Percentiles rank a stretch among this genome's conserved stretches.
phyloP scores from a whole-genome alignment of 2,888 invertebrate species.

The Chalcis sispes region DNA sequence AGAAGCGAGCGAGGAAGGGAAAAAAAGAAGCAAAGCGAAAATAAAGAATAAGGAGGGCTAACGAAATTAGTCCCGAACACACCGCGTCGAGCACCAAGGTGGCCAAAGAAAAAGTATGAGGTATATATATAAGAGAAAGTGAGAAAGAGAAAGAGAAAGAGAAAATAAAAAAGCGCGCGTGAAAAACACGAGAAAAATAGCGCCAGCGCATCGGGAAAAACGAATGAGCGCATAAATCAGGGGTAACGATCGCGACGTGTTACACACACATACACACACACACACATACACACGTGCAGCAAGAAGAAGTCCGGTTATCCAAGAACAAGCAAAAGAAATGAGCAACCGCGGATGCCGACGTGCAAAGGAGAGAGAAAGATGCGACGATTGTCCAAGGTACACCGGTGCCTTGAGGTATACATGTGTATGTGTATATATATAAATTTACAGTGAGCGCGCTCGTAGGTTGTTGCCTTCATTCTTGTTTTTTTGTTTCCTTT shows the following conservation, averaged over 20 bases:
- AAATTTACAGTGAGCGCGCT: too few relatives aligned
- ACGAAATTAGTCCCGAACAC: conserved; percentile 37
- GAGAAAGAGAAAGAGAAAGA: background rate
- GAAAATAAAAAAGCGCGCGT: conserved; percentile 3
- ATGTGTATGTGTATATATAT: too few relatives aligned
- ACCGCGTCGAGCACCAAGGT: background rate
- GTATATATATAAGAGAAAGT: background rate
- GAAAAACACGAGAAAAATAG: background rate
- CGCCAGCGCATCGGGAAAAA: conserved; percentile 55
- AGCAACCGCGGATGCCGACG: too few relatives aligned
- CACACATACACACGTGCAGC: background rate
- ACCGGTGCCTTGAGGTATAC: too few relatives aligned
- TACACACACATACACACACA: background rate
- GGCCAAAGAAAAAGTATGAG: background rate
- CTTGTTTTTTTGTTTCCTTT: too few relatives aligned
- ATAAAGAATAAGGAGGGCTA: background rate
- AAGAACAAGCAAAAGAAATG: too few relatives aligned
- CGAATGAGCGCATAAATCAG: conserved; percentile 66
- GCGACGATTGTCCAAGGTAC: background rate
- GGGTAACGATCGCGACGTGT: conserved; percentile 54
- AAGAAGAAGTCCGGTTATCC: background rate
- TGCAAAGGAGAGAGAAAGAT: background rate
- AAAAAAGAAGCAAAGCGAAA: background rate
- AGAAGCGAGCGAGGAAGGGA: conserved; percentile 6
- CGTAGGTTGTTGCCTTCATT: too few relatives aligned